Conservation (phyloP, 2,888 invertebrate species). For the Papilio gigon region DNA sequence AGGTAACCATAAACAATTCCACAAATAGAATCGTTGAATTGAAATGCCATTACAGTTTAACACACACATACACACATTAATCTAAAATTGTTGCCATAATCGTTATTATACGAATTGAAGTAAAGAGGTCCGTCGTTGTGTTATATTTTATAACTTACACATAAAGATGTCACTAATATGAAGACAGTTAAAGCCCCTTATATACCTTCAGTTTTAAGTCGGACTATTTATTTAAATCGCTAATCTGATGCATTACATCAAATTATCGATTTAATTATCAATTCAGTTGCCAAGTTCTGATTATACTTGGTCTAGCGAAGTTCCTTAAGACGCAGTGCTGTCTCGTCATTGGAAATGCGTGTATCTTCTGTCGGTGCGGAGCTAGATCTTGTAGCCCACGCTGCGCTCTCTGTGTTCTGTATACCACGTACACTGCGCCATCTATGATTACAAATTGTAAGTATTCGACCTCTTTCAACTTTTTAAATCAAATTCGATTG, state of each 20-base stretch:
- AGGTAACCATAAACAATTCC: no score
- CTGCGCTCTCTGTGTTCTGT: constrained; percentile 54
- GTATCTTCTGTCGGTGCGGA: constrained; percentile 74
- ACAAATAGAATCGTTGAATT: no score
- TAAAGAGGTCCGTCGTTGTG: not conserved
- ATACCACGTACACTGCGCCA: constrained; percentile 54
- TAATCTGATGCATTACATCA: not conserved
- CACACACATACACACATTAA: no score
- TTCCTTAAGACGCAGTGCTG: constrained; percentile 66
- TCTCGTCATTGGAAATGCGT: constrained; percentile 66
- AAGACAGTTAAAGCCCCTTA: no score
- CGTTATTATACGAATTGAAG: not conserved
- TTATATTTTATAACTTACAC: not conserved
- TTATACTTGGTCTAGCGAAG: constrained; percentile 19
- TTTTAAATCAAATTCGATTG: not conserved
- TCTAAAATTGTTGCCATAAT: not conserved
- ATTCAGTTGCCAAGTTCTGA: not conserved
- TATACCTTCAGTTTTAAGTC: no score
- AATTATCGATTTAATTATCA: not conserved
- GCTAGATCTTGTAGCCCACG: constrained; percentile 66
- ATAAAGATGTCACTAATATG: no score
- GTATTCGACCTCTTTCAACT: not conserved
- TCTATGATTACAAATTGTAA: constrained; percentile 47
- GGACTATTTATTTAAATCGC: no score
- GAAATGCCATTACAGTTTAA: no score